phyloP scores from a whole-genome alignment of 2,113 vertebrate species.

The Pangasianodon gigas region DNA sequence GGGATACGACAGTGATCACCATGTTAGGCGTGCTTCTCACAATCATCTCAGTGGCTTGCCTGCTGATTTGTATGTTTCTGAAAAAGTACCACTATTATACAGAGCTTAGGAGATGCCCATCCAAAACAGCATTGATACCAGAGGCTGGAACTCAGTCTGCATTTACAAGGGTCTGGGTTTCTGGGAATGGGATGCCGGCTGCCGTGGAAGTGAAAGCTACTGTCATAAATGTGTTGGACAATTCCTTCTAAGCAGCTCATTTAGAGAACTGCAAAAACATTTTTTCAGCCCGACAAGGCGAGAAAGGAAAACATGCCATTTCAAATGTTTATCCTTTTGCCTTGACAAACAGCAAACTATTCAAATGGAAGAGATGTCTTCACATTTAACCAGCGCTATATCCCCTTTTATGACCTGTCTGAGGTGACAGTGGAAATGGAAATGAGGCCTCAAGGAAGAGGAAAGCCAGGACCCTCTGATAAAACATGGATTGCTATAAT shows the following conservation, averaged over 20 bases:
- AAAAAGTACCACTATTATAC: conserved; percentile 75
- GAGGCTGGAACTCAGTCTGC: conserved; percentile 79
- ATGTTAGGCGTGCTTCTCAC: conserved; percentile 82
- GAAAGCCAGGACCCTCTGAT: conserved; percentile 60
- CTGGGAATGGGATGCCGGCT: conserved; percentile 80
- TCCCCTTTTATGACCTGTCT: conserved; percentile 52
- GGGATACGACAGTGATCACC: conserved; percentile 75
- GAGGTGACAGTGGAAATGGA: conserved; percentile 63
- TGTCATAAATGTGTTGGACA: conserved; percentile 87
- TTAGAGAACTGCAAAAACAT: conserved; percentile 51
- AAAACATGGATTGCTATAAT: conserved; percentile 61
- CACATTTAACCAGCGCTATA: conserved; percentile 55
- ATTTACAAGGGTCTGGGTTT: conserved; percentile 86
- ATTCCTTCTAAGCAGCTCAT: conserved; percentile 72
- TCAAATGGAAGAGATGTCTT: conserved; percentile 54
- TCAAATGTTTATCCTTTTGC: conserved; percentile 70
- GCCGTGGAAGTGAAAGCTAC: conserved; percentile 91
- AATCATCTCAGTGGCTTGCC: conserved; percentile 77
- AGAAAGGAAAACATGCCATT: conserved; percentile 66
- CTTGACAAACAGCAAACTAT: conserved; percentile 61
- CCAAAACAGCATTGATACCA: conserved; percentile 76
- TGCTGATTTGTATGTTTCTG: conserved; percentile 80
- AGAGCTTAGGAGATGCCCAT: conserved; percentile 77
- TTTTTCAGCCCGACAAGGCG: conserved; percentile 51
- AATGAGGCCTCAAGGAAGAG: conserved; percentile 57